A percentile compares a stretch with the other conserved stretches of the same genome.
Conservation (phyloP, 2,113 vertebrate species). For the Cololabis saira region DNA sequence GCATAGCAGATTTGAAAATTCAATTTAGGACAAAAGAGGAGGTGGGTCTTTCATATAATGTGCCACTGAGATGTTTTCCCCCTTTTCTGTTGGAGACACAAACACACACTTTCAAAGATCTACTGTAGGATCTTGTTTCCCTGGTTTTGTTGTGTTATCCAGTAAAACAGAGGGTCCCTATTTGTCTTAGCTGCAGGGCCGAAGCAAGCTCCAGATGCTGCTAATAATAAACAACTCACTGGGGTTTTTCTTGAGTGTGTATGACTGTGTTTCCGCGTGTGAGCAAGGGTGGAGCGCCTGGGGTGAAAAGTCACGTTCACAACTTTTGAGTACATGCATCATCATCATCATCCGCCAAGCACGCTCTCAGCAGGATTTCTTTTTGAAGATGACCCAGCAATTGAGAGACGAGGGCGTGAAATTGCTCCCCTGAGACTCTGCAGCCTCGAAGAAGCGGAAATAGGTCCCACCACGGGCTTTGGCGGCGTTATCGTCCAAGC, state of each 20-base stretch:
- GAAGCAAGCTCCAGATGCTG: constrained; percentile 50
- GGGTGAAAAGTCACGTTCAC: constrained; percentile 41
- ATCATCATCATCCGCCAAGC: constrained; percentile 26
- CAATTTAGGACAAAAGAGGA: constrained; percentile 63
- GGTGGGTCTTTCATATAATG: constrained; percentile 66
- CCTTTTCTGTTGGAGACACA: constrained; percentile 26
- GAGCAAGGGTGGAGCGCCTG: constrained; percentile 18
- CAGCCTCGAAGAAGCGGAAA: constrained; percentile 41
- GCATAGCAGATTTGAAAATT: constrained; percentile 68
- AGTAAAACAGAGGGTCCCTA: constrained; percentile 46
- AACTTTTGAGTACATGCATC: constrained; percentile 51
- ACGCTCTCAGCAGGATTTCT: constrained; percentile 40
- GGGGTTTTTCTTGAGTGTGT: constrained; percentile 32
- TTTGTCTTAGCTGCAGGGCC: constrained; percentile 61
- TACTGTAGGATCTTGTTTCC: constrained; percentile 33
- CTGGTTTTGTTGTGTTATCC: constrained; percentile 49
- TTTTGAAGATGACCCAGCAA: constrained; percentile 61
- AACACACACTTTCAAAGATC: constrained; percentile 23
- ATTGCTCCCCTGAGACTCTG: constrained; percentile 58
- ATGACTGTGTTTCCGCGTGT: constrained; percentile 47
- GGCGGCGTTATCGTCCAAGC: neutral
- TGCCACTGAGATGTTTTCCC: constrained; percentile 40
- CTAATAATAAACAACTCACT: constrained; percentile 67
- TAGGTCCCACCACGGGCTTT: constrained; percentile 23
- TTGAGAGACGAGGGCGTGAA: constrained; percentile 64